Conservation (phyloP, 2,113 vertebrate species). For the Thymallus thymallus region DNA sequence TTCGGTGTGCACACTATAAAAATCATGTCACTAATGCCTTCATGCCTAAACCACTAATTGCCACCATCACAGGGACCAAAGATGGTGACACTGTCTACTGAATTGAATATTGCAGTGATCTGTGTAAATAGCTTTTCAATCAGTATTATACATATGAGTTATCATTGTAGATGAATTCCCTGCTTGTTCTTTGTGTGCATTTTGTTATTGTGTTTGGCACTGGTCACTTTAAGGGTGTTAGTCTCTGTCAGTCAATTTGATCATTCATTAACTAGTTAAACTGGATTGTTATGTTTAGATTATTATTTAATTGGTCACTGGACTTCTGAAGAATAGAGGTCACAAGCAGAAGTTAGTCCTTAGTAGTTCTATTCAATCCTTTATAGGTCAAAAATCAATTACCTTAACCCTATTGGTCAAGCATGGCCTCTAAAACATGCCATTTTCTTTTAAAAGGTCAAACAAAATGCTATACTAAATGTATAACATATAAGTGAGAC, state of each 20-base stretch:
- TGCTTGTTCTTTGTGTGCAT: constrained; percentile 48
- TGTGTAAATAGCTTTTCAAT: constrained; percentile 65
- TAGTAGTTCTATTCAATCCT: neutral
- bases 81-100: constrained; percentile 58
- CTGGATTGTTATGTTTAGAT: constrained; percentile 1
- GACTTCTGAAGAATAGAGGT: neutral
- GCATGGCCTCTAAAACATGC: neutral
- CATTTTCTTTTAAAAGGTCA: constrained; percentile 43
- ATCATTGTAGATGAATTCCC: constrained; percentile 48
- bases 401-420: constrained; percentile 15
- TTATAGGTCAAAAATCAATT: constrained; percentile 20
- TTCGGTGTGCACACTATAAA: constrained; percentile 3
- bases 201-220: constrained; percentile 67
- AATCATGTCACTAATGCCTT: constrained; percentile 20
- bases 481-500: no score
- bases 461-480: constrained; percentile 6
- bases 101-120: constrained; percentile 50
- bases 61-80: constrained; percentile 67
- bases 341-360: neutral
- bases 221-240: constrained; percentile 71
- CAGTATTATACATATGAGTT: constrained; percentile 45
- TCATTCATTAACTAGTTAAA: constrained; percentile 18
- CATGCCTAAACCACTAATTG: constrained; percentile 47
- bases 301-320: neutral
- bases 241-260: constrained; percentile 35